Conservation (phyloP, 2,113 vertebrate genomes). For the Callionymus lyra region DNA sequence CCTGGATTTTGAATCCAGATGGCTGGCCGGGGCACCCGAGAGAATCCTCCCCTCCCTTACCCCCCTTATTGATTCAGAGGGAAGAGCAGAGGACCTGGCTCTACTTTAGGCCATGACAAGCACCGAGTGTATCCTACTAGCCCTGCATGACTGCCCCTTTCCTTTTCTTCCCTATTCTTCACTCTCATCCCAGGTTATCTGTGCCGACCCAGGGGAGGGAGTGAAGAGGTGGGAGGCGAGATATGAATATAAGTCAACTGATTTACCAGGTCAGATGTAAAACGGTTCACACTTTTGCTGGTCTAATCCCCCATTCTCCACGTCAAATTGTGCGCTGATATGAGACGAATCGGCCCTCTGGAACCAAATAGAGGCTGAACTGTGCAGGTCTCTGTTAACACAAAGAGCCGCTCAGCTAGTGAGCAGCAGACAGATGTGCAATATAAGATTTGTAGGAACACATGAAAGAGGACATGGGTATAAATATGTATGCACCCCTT, state of each 20-base stretch:
- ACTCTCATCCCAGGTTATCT: constrained; percentile 54
- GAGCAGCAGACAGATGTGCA: constrained; percentile 44
- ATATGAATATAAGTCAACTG: constrained; percentile 55
- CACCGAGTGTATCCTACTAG: constrained; percentile 42
- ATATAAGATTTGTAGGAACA: constrained; percentile 57
- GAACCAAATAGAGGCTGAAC: constrained; percentile 49
- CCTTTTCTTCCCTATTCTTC: constrained; percentile 9
- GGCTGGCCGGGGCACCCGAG: constrained; percentile 75
- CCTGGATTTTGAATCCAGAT: constrained; percentile 86
- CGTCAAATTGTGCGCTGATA: constrained; percentile 54
- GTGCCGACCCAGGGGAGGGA: constrained; percentile 9
- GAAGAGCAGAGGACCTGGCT: constrained; percentile 65
- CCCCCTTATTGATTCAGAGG: constrained; percentile 79
- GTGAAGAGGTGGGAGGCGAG: constrained; percentile 16
- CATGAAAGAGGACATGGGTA: constrained; percentile 55
- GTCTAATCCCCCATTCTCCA: constrained; percentile 55
- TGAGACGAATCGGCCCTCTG: constrained; percentile 42
- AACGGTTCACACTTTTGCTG: constrained; percentile 48
- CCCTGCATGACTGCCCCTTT: constrained; percentile 43
- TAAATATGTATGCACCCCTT: constrained; percentile 63
- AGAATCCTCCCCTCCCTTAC: constrained; percentile 37
- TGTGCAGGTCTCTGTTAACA: constrained; percentile 57
- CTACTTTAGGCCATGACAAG: constrained; percentile 36
- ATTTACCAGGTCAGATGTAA: constrained; percentile 57
- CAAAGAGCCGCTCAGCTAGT: constrained; percentile 47